Evolutionary conservation across 1,140 invertebrate species (phyloP).

Genomic region (Hesperophylax magnus): DNA sequence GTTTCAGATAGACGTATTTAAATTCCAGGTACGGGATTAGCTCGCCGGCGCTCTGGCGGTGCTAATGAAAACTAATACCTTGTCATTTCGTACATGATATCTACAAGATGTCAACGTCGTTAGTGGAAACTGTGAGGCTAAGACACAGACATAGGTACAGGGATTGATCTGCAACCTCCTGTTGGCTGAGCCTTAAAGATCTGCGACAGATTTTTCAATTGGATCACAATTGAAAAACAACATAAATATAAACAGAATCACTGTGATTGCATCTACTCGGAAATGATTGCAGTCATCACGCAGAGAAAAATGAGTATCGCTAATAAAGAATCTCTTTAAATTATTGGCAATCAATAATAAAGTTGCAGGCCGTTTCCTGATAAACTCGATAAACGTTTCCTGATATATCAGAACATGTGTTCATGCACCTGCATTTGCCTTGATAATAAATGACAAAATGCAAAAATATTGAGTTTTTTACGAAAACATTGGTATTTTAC

Average conservation of each 20-base stretch:
- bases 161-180: neutral
- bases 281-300: too few relatives aligned
- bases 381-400: too few relatives aligned
- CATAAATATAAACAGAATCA: neutral
- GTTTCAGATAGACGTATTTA: constrained; percentile 52
- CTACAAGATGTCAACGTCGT: constrained; percentile 54
- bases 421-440: too few relatives aligned
- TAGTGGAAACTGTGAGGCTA: neutral
- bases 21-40: constrained; percentile 52
- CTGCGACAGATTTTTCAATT: neutral
- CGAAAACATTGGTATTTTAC: too few relatives aligned
- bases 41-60: constrained; percentile 43
- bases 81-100: constrained; percentile 57
- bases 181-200: neutral
- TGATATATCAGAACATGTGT: too few relatives aligned
- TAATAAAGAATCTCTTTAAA: too few relatives aligned
- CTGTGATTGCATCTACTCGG: too few relatives aligned
- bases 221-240: neutral
- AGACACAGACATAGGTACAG: neutral
- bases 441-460: too few relatives aligned
- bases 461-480: too few relatives aligned
- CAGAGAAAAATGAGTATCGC: too few relatives aligned
- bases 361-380: too few relatives aligned
- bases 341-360: too few relatives aligned
- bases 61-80: constrained; percentile 58